Percentiles rank a stretch among this genome's conserved stretches.
These are phyloP conservation scores for Pristionchus japonicus DNA, from an alignment of 2,888 invertebrate genomes.

Conservation along the genomic window DNA sequence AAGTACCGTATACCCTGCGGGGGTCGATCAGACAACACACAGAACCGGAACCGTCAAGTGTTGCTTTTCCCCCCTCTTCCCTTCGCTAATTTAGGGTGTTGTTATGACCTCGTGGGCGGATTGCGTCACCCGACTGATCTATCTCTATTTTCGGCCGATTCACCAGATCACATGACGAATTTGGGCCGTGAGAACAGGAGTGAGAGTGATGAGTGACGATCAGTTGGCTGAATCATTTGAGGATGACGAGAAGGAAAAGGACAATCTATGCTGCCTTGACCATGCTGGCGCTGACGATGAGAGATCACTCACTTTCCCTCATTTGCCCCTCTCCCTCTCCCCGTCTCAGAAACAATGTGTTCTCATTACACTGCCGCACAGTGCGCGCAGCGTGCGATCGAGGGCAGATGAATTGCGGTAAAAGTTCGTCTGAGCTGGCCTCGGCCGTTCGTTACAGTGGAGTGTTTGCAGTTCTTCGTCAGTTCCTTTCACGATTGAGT, in stretches of 20 bases:
- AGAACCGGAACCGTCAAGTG: not conserved
- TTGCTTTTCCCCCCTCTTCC: not conserved
- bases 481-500: too few relatives aligned
- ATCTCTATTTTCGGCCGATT: constrained; percentile 6
- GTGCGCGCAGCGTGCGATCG: not conserved
- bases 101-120: not conserved
- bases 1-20: constrained; percentile 17
- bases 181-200: constrained; percentile 7
- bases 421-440: not conserved
- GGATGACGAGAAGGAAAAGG: not conserved
- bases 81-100: not conserved
- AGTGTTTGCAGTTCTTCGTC: too few relatives aligned
- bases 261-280: not conserved
- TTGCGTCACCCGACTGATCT: not conserved
- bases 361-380: constrained; percentile 4
- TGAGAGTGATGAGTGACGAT: not conserved
- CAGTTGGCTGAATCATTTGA: constrained; percentile 16
- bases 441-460: not conserved
- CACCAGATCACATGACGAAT: constrained; percentile 9
- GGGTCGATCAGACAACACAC: not conserved
- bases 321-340: not conserved
- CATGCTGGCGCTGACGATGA: not conserved
- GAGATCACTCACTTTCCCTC: not conserved
- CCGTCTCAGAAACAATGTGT: not conserved
- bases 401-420: not conserved